A percentile compares a stretch with the other conserved stretches of the same genome.
Evolutionary conservation across 2,797 vertebrate species (phyloP).

Genomic region (Pygocentrus nattereri): DNA sequence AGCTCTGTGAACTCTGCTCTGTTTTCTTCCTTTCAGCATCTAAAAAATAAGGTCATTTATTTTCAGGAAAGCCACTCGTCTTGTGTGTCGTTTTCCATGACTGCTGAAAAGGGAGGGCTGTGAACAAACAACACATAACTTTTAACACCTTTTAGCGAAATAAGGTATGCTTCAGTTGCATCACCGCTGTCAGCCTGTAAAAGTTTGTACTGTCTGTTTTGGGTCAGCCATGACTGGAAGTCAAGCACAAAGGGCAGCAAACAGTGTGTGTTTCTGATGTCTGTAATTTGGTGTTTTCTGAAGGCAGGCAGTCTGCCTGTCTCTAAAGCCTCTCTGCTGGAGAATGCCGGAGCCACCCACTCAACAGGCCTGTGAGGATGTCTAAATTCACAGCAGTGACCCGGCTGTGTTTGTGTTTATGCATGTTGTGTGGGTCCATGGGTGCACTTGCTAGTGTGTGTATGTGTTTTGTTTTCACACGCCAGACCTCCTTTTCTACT

Average conservation of each 20-base stretch:
- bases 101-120: background rate
- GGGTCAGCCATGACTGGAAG: conserved; percentile 1
- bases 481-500: background rate
- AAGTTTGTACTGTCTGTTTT: conserved; percentile 4
- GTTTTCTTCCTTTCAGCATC: background rate
- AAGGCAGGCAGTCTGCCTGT: background rate
- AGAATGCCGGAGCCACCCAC: conserved; percentile 16
- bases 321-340: conserved; percentile 14
- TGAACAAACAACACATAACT: background rate
- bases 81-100: background rate
- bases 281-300: conserved; percentile 11
- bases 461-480: conserved; percentile 16
- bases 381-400: conserved; percentile 42
- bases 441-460: background rate
- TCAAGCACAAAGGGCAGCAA: background rate
- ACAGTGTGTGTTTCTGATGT: background rate
- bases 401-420: conserved; percentile 1
- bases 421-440: background rate
- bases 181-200: background rate
- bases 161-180: background rate
- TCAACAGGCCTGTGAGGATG: conserved; percentile 4
- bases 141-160: background rate
- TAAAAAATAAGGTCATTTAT: background rate
- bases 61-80: background rate
- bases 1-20: background rate